Base-by-base conservation (phyloP, 1,140 invertebrate species). In the Drosophila rufa region DNA sequence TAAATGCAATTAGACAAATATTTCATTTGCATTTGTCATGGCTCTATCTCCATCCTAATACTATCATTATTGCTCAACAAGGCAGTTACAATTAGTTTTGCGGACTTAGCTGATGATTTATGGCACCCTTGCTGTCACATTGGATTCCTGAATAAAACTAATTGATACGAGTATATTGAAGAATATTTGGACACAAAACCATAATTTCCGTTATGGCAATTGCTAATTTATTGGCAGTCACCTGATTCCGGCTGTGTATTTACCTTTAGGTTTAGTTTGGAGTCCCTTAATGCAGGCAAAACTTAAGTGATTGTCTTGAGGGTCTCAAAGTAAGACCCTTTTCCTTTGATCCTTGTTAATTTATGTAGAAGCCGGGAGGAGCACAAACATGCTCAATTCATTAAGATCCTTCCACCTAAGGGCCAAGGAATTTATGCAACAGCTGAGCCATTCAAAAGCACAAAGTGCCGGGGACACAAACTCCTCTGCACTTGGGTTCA, bases 381-480 rank as follows among this genome's bases (percentile, higher is more conserved):
- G 12, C 17, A 61, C 30, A 67, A 64, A 64, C 58, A 47, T 47
- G 19, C 43, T 38, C 43, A 67, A 64, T 46, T 67, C 64, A 67
- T 67, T 64, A 67, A 64, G 64, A 46, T 38, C 51, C 25, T 15
- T 40, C 9, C 33, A 19, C 19, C 65, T 69, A 25, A 36, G 36
- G 51, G 19, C 22, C 64, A 33, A 19, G 30, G 67, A 73, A 73
- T 65, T 65, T 66, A 68, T 66, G 46, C 43, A 68, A 66, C 61
- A 66, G 66, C 33, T 68, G 43, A 66, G 60, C 65, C 17, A 68
- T 65, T 47, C 65, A 64, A 6, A 68, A 22, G 60, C 11, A 45
- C 19, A 61, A 62, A 42, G 19, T 42, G 56, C 14, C 36, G 22
- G 14, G 25, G 30, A 61, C 30, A 55, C 36, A 66, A 46, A 36